phyloP scores from a whole-genome alignment of 2,888 invertebrate species.

The Abscondita cerata region DNA sequence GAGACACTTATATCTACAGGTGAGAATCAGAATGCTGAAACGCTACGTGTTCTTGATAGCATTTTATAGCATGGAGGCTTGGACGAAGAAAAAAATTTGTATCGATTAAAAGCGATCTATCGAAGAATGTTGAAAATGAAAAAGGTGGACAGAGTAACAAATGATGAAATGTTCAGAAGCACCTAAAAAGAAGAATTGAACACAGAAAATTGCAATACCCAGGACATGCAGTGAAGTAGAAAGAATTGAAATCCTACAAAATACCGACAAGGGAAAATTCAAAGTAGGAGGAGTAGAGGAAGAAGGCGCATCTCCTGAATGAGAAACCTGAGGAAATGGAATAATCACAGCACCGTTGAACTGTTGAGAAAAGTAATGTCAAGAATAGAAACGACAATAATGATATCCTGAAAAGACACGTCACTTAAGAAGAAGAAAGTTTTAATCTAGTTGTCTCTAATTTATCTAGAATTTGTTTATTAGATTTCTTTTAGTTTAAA shows the following conservation, averaged over 20 bases:
- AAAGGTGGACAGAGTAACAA: slow-evolving; percentile 4
- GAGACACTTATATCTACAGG: not conserved
- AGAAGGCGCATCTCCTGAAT: not conserved
- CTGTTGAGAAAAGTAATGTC: not conserved
- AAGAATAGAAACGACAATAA: not conserved
- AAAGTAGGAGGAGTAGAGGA: slow-evolving; percentile 3
- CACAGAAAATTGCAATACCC: not conserved
- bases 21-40: not conserved
- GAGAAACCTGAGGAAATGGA: slow-evolving; percentile 4
- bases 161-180: slow-evolving; percentile 2
- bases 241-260: not conserved
- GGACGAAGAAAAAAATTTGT: slow-evolving; percentile 1
- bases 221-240: not conserved
- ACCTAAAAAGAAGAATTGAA: not conserved
- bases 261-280: slow-evolving; percentile 4
- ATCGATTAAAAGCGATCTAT: not conserved
- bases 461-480: no score
- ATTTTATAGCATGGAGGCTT: not conserved
- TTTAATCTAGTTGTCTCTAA: no score
- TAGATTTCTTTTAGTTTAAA: no score
- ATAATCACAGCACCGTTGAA: not conserved
- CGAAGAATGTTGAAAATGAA: slow-evolving; percentile 7
- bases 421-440: not conserved
- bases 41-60: not conserved
- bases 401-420: not conserved